Conservation (phyloP, 2,113 vertebrate species). For the Lycaon pictus region DNA sequence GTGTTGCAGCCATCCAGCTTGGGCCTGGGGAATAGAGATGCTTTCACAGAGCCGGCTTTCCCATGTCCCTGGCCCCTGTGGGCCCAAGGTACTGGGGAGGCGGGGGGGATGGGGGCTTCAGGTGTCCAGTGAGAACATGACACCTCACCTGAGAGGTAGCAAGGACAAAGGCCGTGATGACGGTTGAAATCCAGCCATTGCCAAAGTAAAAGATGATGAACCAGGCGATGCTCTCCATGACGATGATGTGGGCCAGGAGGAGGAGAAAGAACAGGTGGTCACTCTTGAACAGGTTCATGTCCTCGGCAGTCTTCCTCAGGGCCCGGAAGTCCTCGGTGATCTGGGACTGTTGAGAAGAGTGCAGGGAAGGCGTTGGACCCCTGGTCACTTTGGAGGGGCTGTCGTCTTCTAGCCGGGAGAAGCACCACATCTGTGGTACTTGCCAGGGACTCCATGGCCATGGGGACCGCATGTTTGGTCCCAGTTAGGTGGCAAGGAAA, state of each 20-base stretch:
- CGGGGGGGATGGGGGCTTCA: not conserved
- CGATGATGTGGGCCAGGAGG: conserved; percentile 92
- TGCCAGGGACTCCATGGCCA: rapidly evolving
- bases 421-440: rapidly evolving
- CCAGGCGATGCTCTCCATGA: conserved; percentile 92
- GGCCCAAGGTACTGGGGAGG: not conserved
- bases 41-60: not conserved
- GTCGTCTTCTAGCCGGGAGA: rapidly evolving
- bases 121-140: rapidly evolving
- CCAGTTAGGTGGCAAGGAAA: not conserved
- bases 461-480: rapidly evolving
- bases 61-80: rapidly evolving
- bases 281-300: conserved; percentile 90
- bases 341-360: conserved; percentile 84
- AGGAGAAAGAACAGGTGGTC: conserved; percentile 93
- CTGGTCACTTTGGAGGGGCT: not conserved
- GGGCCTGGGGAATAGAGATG: conserved; percentile 86
- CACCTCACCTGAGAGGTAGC: conserved; percentile 92
- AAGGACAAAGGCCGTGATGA: conserved; percentile 89
- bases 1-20: conserved; percentile 97
- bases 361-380: not conserved
- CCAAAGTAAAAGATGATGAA: conserved; percentile 90
- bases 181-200: conserved; percentile 92
- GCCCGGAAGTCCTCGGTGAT: conserved; percentile 92
- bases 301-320: conserved; percentile 88